These are phyloP conservation scores for Dicrostonyx torquatus DNA, from an alignment of 2,797 vertebrate genomes.

Conservation along the genomic window DNA sequence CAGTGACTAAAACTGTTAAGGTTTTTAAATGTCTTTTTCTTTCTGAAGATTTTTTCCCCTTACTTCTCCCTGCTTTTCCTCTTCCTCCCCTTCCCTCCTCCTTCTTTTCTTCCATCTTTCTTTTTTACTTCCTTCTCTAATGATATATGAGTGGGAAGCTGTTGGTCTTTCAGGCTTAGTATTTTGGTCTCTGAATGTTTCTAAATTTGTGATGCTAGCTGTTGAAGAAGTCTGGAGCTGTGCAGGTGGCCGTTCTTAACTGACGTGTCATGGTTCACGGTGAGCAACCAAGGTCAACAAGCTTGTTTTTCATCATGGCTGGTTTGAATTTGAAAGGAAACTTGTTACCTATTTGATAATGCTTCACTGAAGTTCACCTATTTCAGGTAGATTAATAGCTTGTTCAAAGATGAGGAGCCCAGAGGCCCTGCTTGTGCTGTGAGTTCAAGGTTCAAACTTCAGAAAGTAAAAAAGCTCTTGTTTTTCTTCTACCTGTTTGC, in stretches of 20 bases:
- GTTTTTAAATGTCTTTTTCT: not conserved
- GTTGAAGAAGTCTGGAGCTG: conserved; percentile 53
- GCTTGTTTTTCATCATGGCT: conserved; percentile 75
- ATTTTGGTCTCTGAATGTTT: conserved; percentile 50
- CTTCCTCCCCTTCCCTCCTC: not conserved
- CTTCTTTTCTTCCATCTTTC: not conserved
- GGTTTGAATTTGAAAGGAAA: conserved; percentile 84
- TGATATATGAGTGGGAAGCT: not conserved
- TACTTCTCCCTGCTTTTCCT: no score
- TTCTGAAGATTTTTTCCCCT: not conserved
- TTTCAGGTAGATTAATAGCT: conserved; percentile 92
- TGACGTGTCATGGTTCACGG: conserved; percentile 77
- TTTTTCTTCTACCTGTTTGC: conserved; percentile 81
- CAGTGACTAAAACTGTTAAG: not conserved
- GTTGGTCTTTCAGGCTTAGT: not conserved
- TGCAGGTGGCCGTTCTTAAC: conserved; percentile 83
- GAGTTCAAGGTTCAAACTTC: conserved; percentile 89
- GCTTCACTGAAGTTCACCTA: conserved; percentile 87
- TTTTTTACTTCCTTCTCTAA: no score
- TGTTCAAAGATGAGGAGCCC: conserved; percentile 81
- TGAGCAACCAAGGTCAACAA: conserved; percentile 79
- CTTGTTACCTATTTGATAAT: conserved; percentile 89
- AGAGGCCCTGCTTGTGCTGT: conserved; percentile 80
- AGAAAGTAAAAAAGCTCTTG: conserved; percentile 79
- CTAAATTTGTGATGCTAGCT: conserved; percentile 42